Base-by-base conservation (phyloP, 1,140 invertebrate species). In the Drusus annulatus region DNA sequence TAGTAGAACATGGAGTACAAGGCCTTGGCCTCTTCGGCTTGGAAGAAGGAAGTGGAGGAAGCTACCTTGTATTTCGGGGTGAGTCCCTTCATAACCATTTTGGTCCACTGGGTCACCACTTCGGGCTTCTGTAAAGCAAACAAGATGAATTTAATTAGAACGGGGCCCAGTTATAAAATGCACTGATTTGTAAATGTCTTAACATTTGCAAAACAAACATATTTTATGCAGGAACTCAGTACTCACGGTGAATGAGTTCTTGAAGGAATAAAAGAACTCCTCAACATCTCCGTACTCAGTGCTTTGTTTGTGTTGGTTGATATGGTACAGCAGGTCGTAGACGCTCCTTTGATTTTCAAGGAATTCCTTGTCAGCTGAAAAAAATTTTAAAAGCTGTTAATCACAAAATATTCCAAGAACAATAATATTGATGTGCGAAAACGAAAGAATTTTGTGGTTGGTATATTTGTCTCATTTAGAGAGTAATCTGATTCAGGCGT, bases 1-100 rank as follows among this genome's bases (percentile, higher is more conserved):
- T 90, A 91, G 85, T 90, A 92, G 85, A 94, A 91, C 28, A 92
- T 76, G 51, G 91, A 85, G 85, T 90, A 92, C 1, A 94, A 84
- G 10, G 89, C 87, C 0, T 88, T 85, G 2, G 87, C 90, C 79
- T 93, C 90, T 10, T 91, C 86, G 58, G 87, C 86, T 21, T 92
- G 88, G 21, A 86, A 91, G 85, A 88, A 85, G 79, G 92, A 88
- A 85, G 90, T 91, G 50, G 91, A 80, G 0, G 91, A 91, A 86
- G 92, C 93, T 15, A 91, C 86, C 31, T 88, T 85, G 56, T 89
- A 89, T 76, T 87, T 89, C 0, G 90, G 86, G 36, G 91, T 62
- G 79, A 90, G 86, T 8, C 89, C 91, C 74, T 86, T 81, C 50
- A 90, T 89, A 84, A 90, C 91, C 58, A 87, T 79, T 21, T 86